These are phyloP conservation scores for Calliphora vicina DNA, from an alignment of 1,140 invertebrate species.

Conservation along the genomic window DNA sequence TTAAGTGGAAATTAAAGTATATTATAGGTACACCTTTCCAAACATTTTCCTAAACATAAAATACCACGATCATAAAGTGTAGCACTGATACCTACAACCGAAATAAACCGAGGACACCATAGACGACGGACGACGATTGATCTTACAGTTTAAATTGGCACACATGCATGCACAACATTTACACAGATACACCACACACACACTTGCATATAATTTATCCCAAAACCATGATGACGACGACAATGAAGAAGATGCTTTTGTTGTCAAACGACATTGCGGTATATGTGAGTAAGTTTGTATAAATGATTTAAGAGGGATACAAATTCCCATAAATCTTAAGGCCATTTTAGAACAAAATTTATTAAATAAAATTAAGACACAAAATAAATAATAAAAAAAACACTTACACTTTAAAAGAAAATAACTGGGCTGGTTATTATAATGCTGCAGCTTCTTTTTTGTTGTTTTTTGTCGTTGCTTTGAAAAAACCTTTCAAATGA, in stretches of 20 bases:
- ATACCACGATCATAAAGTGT: no score
- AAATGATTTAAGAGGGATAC: conserved; percentile 7
- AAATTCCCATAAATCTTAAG: conserved; percentile 8
- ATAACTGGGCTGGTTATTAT: neutral
- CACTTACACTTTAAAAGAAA: conserved; percentile 6
- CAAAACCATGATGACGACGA: neutral
- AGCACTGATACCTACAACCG: no score
- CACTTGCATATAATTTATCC: neutral
- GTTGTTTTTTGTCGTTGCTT: neutral
- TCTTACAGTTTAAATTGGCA: neutral
- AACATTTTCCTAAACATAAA: no score
- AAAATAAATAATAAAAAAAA: neutral
- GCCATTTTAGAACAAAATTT: neutral
- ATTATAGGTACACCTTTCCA: no score
- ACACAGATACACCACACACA: neutral
- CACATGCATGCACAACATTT: neutral
- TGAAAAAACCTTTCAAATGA: neutral
- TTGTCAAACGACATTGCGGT: neutral
- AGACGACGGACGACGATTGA: neutral
- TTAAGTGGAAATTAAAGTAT: no score
- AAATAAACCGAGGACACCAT: no score
- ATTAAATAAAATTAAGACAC: neutral
- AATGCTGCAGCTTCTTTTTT: neutral
- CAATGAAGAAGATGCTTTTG: neutral
- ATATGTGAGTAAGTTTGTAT: neutral